Evolutionary conservation across 2,113 vertebrate genomes (phyloP).

Genomic region (Peromyscus californicus): DNA sequence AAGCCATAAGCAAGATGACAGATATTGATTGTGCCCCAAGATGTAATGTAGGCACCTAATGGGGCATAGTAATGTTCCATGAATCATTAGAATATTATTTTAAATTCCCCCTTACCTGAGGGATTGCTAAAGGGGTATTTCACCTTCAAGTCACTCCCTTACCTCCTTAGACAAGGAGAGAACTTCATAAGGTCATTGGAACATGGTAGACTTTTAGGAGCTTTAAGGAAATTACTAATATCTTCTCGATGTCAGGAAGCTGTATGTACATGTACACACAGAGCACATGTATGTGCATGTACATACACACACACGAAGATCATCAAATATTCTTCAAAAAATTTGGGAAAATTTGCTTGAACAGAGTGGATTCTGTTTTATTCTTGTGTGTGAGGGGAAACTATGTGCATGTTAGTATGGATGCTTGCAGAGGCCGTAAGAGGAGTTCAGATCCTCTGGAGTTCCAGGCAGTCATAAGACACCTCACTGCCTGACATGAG

Average conservation of each 20-base stretch:
- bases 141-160: conserved; percentile 77
- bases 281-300: not conserved
- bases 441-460: not conserved
- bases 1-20: conserved; percentile 84
- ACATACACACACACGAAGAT: not conserved
- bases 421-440: not conserved
- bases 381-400: not conserved
- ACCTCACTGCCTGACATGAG: not conserved
- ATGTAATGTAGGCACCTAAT: conserved; percentile 84
- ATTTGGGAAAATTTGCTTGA: not conserved
- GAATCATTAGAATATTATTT: conserved; percentile 86
- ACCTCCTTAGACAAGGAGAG: conserved; percentile 41
- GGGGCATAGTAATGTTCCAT: conserved; percentile 82
- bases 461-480: not conserved
- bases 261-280: not conserved
- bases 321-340: not conserved
- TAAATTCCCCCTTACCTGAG: conserved; percentile 80
- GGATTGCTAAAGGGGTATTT: conserved; percentile 78
- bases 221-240: conserved; percentile 53
- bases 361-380: not conserved
- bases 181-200: conserved; percentile 71
- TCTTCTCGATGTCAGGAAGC: not conserved
- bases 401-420: not conserved
- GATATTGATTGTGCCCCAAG: conserved; percentile 83
- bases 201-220: conserved; percentile 46